Evolutionary conservation across 2,888 invertebrate species (phyloP).

Genomic region (Mamestra brassicae): DNA sequence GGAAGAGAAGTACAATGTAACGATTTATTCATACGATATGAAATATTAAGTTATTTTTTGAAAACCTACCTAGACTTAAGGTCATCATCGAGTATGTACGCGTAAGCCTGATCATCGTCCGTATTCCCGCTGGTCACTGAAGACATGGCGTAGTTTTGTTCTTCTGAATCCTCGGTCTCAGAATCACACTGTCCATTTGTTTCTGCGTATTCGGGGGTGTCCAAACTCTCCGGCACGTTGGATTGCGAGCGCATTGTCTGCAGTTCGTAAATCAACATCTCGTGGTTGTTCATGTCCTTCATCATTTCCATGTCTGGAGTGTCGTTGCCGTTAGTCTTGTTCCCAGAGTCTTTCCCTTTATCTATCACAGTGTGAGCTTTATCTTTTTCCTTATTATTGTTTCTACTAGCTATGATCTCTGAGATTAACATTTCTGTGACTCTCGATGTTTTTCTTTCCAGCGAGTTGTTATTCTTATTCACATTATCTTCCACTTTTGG

Average conservation of each 20-base stretch:
- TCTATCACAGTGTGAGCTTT: constrained; percentile 87
- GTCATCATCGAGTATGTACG: constrained; percentile 87
- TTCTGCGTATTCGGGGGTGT: constrained; percentile 73
- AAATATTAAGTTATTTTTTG: constrained; percentile 29
- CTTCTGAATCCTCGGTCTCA: constrained; percentile 85
- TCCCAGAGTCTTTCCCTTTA: constrained; percentile 84
- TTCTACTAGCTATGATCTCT: constrained; percentile 89
- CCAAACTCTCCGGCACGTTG: constrained; percentile 80
- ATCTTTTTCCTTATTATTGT: constrained; percentile 82
- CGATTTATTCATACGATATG: constrained; percentile 50
- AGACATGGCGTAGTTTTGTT: constrained; percentile 84
- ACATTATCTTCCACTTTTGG: constrained; percentile 75
- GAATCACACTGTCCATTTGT: constrained; percentile 83
- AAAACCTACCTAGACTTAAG: constrained; percentile 86
- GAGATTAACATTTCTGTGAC: constrained; percentile 90
- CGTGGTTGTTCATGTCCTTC: constrained; percentile 92
- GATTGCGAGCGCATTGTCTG: constrained; percentile 92
- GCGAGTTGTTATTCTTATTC: constrained; percentile 83
- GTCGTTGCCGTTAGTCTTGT: constrained; percentile 77
- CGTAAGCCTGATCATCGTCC: constrained; percentile 87
- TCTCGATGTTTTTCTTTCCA: constrained; percentile 87
- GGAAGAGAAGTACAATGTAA: constrained; percentile 54
- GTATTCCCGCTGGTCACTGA: constrained; percentile 83
- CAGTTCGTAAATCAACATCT: constrained; percentile 93
- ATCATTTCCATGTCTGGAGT: constrained; percentile 79